phyloP scores from a whole-genome alignment of 2,113 vertebrate genomes.

The Caracal caracal region DNA sequence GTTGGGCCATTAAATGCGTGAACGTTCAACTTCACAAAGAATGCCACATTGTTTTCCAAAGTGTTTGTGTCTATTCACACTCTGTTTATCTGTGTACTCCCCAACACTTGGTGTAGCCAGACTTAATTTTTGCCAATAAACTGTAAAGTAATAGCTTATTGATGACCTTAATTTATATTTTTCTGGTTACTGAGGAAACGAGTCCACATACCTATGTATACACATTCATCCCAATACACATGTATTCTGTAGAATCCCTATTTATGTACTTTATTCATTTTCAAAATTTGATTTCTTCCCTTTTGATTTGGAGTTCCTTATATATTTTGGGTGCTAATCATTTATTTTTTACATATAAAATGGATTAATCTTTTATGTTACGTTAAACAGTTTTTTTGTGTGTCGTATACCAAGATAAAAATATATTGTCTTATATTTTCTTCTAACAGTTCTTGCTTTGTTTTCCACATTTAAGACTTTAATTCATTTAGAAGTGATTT shows the following conservation, averaged over 20 bases:
- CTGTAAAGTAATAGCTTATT: background rate
- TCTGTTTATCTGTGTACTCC: background rate
- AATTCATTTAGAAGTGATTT: background rate
- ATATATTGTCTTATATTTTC: background rate
- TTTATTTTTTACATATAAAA: background rate
- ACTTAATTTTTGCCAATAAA: background rate
- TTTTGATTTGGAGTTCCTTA: background rate
- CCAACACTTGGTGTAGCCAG: background rate
- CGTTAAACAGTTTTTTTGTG: background rate
- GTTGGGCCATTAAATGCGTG: background rate
- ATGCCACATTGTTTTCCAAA: background rate
- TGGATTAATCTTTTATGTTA: background rate
- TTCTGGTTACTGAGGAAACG: background rate
- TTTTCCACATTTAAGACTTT: background rate
- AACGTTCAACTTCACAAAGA: background rate
- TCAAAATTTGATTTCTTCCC: background rate
- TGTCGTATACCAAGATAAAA: background rate
- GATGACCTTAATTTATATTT: background rate
- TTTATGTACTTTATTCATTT: background rate
- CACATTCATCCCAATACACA: too few relatives aligned
- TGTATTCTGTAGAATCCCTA: background rate
- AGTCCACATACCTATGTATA: background rate
- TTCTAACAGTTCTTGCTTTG: background rate
- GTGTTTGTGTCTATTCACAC: background rate
- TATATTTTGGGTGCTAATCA: background rate